phyloP scores from a whole-genome alignment of 2,888 invertebrate genomes.

The Lamellibrachia columna region DNA sequence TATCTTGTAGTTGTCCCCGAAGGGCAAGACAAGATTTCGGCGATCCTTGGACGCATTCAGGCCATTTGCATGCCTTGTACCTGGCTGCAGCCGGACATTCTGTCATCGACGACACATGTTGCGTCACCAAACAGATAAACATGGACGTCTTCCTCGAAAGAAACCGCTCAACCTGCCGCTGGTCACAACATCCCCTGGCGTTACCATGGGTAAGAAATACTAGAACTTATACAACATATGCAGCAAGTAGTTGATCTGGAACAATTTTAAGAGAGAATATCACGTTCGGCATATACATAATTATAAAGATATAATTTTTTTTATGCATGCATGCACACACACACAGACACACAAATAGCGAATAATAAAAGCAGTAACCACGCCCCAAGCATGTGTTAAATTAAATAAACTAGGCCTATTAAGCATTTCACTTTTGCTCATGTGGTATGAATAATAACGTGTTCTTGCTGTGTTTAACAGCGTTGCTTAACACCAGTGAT shows the following conservation, averaged over 20 bases:
- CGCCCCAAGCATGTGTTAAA: too few relatives aligned
- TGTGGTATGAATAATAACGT: neutral
- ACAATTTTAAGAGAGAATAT: too few relatives aligned
- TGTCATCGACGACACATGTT: neutral
- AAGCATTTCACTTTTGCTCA: too few relatives aligned
- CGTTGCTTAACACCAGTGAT: neutral
- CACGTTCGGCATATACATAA: too few relatives aligned
- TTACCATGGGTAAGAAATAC: neutral
- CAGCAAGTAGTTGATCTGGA: too few relatives aligned
- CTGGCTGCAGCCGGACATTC: neutral
- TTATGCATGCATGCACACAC: neutral
- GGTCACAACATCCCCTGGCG: neutral
- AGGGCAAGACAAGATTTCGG: neutral
- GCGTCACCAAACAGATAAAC: neutral
- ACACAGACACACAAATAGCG: neutral
- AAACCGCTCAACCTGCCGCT: neutral
- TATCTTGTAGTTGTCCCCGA: neutral
- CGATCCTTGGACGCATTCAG: neutral
- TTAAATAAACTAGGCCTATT: neutral
- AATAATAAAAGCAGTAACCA: too few relatives aligned
- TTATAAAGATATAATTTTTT: too few relatives aligned
- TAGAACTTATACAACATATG: neutral
- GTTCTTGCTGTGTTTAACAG: neutral
- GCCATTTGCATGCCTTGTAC: neutral
- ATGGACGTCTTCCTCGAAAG: conserved; percentile 3